Evolutionary conservation across 2,113 vertebrate species (phyloP).

Genomic region (Nerophis ophidion): DNA sequence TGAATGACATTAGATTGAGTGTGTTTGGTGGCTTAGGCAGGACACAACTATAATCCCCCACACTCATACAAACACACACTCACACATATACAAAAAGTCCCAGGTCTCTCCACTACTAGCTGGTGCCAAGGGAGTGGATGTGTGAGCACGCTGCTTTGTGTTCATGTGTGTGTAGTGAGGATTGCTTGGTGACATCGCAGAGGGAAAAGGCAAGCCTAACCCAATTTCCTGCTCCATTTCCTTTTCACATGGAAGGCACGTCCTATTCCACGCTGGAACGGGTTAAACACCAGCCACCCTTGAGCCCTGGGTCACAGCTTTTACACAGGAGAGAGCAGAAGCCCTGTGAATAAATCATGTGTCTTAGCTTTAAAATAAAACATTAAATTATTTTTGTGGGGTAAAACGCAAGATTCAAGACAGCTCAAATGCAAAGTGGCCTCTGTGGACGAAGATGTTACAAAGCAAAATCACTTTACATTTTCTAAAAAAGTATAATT

Average conservation of each 20-base stretch:
- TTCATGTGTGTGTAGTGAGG: constrained; percentile 27
- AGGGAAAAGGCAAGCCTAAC: constrained; percentile 66
- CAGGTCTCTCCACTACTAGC: constrained; percentile 56
- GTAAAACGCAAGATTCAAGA: constrained; percentile 25
- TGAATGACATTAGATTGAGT: constrained; percentile 72
- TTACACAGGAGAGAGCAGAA: constrained; percentile 43
- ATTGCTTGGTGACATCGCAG: constrained; percentile 55
- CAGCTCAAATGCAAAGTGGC: neutral
- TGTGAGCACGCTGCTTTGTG: constrained; percentile 9
- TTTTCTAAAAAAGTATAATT: too few relatives aligned
- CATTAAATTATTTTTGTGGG: constrained; percentile 19
- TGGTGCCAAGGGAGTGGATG: constrained; percentile 26
- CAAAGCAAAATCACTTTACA: neutral
- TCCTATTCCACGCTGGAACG: constrained; percentile 54
- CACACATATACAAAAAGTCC: constrained; percentile 36
- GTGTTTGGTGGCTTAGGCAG: constrained; percentile 62
- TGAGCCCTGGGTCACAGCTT: constrained; percentile 54
- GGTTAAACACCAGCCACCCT: constrained; percentile 54
- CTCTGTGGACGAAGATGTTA: neutral
- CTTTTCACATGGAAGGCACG: constrained; percentile 51
- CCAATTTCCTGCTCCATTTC: constrained; percentile 77
- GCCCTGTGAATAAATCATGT: constrained; percentile 46
- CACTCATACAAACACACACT: constrained; percentile 52
- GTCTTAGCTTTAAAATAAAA: constrained; percentile 29
- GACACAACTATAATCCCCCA: constrained; percentile 56